Percentiles rank a stretch among this genome's conserved stretches.
Evolutionary conservation across 1,140 invertebrate genomes (phyloP).

Genomic region (Ptiloglossa arizonensis): DNA sequence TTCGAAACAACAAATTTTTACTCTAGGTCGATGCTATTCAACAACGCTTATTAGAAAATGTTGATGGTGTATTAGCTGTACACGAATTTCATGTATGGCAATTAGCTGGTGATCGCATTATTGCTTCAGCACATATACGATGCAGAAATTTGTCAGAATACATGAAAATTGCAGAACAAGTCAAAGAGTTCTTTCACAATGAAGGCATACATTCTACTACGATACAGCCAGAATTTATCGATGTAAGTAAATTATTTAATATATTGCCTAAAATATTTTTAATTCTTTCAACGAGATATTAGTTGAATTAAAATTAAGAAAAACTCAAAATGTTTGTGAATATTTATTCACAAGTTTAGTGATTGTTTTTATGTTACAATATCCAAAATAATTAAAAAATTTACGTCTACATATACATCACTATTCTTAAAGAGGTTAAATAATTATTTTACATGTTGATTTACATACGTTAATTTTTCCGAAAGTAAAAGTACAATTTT

Average conservation of each 20-base stretch:
- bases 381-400: not conserved
- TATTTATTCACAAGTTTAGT: too few relatives aligned
- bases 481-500: too few relatives aligned
- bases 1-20: not conserved
- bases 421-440: too few relatives aligned
- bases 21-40: slow-evolving; percentile 91
- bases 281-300: too few relatives aligned
- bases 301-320: too few relatives aligned
- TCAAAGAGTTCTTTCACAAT: slow-evolving; percentile 97
- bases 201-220: slow-evolving; percentile 96
- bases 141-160: slow-evolving; percentile 94
- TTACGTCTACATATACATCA: not conserved
- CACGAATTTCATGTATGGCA: slow-evolving; percentile 98
- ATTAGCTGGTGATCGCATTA: slow-evolving; percentile 94
- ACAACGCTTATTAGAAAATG: slow-evolving; percentile 90
- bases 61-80: slow-evolving; percentile 94
- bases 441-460: not conserved
- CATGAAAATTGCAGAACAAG: slow-evolving; percentile 96
- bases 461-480: not conserved
- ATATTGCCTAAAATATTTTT: slow-evolving; percentile 22
- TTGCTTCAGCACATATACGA: slow-evolving; percentile 95
- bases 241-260: slow-evolving; percentile 65
- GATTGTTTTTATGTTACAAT: too few relatives aligned
- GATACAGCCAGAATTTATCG: slow-evolving; percentile 96
- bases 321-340: too few relatives aligned